phyloP scores from a whole-genome alignment of 1,140 invertebrate genomes.

The Trichoplusia ni region DNA sequence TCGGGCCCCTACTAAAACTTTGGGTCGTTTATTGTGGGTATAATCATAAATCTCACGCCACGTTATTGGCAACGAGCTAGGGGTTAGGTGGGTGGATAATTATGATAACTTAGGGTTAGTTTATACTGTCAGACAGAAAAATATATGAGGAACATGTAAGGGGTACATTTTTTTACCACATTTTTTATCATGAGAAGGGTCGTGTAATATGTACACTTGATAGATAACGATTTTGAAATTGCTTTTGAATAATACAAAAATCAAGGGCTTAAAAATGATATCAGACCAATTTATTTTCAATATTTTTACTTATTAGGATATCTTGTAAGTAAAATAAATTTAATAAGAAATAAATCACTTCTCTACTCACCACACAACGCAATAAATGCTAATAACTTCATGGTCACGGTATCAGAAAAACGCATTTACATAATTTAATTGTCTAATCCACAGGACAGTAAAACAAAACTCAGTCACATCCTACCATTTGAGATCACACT shows the following conservation, averaged over 20 bases:
- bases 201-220: too few species aligned
- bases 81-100: constrained; percentile 14
- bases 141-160: too few species aligned
- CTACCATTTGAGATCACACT: constrained; percentile 24
- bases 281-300: too few species aligned
- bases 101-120: constrained; percentile 20
- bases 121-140: constrained; percentile 1
- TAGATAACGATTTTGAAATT: too few species aligned
- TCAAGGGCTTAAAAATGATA: too few species aligned
- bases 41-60: constrained; percentile 48
- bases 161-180: too few species aligned
- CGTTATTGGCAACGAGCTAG: constrained; percentile 29
- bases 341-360: constrained; percentile 9
- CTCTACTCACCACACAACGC: constrained; percentile 67
- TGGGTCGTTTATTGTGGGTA: constrained; percentile 42
- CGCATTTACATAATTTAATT: constrained; percentile 50
- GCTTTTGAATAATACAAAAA: too few species aligned
- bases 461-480: constrained; percentile 36
- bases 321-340: not conserved
- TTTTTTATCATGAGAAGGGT: too few species aligned
- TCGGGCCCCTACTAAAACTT: constrained; percentile 41
- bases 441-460: constrained; percentile 21
- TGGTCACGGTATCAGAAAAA: constrained; percentile 47
- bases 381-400: constrained; percentile 68
- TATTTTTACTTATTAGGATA: not conserved